phyloP scores from a whole-genome alignment of 1,140 invertebrate species.

The Drosophila aff. region DNA sequence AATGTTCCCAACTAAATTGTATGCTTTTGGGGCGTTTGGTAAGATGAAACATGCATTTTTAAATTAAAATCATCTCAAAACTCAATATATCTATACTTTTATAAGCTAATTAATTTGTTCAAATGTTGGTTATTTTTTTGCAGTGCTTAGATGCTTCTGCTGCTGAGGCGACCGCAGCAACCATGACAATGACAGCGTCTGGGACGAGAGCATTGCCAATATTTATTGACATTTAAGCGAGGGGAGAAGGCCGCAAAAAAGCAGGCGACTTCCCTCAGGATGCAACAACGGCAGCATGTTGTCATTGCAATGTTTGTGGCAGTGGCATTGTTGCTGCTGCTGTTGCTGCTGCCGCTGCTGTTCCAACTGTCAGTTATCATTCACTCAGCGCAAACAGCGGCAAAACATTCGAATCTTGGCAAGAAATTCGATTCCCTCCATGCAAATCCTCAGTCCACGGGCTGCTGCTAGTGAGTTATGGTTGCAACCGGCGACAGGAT shows the following conservation, averaged over 20 bases:
- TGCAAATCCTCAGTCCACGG: slow-evolving; percentile 39
- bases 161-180: slow-evolving; percentile 33
- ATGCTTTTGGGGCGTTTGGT: too few relatives aligned
- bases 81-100: not conserved
- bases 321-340: slow-evolving; percentile 17
- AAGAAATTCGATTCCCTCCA: slow-evolving; percentile 61
- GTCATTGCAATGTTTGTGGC: slow-evolving; percentile 19
- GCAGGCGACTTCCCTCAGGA: slow-evolving; percentile 51
- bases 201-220: slow-evolving; percentile 66
- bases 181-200: slow-evolving; percentile 74
- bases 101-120: rapidly evolving
- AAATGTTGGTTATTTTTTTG: not conserved
- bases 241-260: slow-evolving; percentile 38
- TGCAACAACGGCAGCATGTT: slow-evolving; percentile 42
- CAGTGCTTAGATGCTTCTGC: slow-evolving; percentile 11
- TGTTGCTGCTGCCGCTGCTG: slow-evolving; percentile 17
- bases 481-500: slow-evolving; percentile 44
- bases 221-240: slow-evolving; percentile 79
- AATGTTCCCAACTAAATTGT: too few relatives aligned
- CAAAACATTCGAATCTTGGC: slow-evolving; percentile 47
- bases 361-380: slow-evolving; percentile 73
- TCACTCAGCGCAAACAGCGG: slow-evolving; percentile 67
- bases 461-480: slow-evolving; percentile 32
- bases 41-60: too few relatives aligned
- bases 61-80: not conserved